Evolutionary conservation across 2,797 vertebrate genomes (phyloP).

Genomic region (Platyrinchus mystaceus): DNA sequence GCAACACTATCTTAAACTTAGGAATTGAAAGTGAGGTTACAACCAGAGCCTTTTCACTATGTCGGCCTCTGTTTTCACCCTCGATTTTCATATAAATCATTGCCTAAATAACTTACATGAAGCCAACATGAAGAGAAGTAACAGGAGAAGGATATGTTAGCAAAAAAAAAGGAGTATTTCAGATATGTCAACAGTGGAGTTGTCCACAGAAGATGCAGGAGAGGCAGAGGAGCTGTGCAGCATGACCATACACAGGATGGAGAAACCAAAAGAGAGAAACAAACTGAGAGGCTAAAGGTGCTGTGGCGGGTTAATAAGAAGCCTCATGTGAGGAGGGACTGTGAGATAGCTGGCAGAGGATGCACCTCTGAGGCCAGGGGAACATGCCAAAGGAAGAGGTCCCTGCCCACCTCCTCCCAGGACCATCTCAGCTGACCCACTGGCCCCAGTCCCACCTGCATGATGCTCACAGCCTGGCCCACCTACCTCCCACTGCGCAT

Average conservation of each 20-base stretch:
- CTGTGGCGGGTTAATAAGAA: not conserved
- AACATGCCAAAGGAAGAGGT: not conserved
- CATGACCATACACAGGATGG: not conserved
- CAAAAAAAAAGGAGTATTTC: not conserved
- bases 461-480: not conserved
- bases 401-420: not conserved
- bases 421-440: not conserved
- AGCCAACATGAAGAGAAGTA: not conserved
- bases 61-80: not conserved
- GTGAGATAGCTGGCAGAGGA: not conserved
- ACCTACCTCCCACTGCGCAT: fast-evolving
- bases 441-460: not conserved
- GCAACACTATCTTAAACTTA: not conserved
- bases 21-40: not conserved
- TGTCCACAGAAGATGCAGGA: not conserved
- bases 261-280: not conserved
- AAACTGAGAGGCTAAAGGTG: not conserved
- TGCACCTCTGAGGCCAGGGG: not conserved
- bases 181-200: fast-evolving
- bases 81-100: not conserved
- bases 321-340: not conserved
- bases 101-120: not conserved
- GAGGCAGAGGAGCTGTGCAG: not conserved
- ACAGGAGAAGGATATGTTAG: not conserved
- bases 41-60: not conserved